phyloP scores from a whole-genome alignment of 2,888 invertebrate genomes.

The Zygogramma bicolorata region DNA sequence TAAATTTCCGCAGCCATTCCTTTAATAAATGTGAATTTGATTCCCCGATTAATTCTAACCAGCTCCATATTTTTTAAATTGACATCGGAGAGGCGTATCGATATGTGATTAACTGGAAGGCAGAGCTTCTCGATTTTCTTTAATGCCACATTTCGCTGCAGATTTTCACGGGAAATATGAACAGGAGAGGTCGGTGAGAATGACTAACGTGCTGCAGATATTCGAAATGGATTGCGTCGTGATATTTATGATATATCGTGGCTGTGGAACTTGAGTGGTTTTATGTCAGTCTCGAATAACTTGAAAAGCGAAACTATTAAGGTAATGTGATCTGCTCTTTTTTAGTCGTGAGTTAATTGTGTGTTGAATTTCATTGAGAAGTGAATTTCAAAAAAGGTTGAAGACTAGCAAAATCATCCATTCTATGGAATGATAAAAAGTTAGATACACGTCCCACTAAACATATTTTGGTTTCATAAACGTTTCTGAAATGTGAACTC shows the following conservation, averaged over 20 bases:
- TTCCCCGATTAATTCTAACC: background rate
- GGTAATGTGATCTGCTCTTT: no score
- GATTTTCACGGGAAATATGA: background rate
- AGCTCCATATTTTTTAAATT: conserved; percentile 26
- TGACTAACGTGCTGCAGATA: conserved; percentile 7
- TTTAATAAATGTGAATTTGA: background rate
- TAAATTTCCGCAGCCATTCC: background rate
- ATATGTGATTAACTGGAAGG: conserved; percentile 24
- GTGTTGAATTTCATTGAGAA: no score
- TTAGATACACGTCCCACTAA: no score
- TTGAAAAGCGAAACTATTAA: no score
- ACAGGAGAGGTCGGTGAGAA: background rate
- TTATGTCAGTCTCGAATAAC: background rate
- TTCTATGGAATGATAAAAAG: no score
- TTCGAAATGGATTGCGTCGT: background rate
- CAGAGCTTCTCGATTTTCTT: conserved; percentile 11
- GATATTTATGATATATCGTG: conserved; percentile 9
- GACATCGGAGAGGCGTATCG: conserved; percentile 30
- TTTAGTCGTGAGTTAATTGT: no score
- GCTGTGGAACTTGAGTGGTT: background rate
- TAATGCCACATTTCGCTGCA: conserved; percentile 13
- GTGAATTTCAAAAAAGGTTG: no score
- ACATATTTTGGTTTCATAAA: no score
- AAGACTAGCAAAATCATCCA: no score
- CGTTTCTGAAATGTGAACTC: no score